Percentiles rank a stretch among this genome's conserved stretches.
phyloP scores from a whole-genome alignment of 1,140 invertebrate species.

The Propsilocerus akamusi region DNA sequence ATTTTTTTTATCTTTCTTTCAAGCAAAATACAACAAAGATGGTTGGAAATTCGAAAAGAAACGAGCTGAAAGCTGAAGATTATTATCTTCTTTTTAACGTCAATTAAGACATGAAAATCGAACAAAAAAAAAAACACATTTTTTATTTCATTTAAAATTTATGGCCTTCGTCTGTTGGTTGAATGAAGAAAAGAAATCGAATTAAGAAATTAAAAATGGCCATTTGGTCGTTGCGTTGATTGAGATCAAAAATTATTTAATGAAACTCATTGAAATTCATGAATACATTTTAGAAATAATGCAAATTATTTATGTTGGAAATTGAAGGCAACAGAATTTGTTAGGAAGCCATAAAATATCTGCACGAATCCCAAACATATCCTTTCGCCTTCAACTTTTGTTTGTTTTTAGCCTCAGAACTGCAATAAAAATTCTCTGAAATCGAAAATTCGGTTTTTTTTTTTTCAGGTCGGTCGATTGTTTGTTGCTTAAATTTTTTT shows the following conservation, averaged over 20 bases:
- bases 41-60: background rate
- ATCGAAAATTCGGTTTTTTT: background rate
- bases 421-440: background rate
- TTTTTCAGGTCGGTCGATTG: background rate
- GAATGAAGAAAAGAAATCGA: background rate
- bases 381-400: too few relatives aligned
- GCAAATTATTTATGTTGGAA: background rate
- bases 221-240: too few relatives aligned
- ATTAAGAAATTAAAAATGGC: background rate
- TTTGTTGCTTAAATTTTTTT: too few relatives aligned
- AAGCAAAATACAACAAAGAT: too few relatives aligned
- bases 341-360: background rate
- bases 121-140: background rate
- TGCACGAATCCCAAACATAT: background rate
- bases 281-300: background rate
- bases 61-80: slow-evolving; percentile 1
- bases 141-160: background rate
- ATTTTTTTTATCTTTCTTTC: background rate
- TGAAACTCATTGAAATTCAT: too few relatives aligned
- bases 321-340: background rate
- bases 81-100: slow-evolving; percentile 2
- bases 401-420: background rate
- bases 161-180: background rate
- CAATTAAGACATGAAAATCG: slow-evolving; percentile 1
- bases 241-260: too few relatives aligned